Conservation (phyloP, 1,140 invertebrate genomes). For the Diploscapter pachys region DNA sequence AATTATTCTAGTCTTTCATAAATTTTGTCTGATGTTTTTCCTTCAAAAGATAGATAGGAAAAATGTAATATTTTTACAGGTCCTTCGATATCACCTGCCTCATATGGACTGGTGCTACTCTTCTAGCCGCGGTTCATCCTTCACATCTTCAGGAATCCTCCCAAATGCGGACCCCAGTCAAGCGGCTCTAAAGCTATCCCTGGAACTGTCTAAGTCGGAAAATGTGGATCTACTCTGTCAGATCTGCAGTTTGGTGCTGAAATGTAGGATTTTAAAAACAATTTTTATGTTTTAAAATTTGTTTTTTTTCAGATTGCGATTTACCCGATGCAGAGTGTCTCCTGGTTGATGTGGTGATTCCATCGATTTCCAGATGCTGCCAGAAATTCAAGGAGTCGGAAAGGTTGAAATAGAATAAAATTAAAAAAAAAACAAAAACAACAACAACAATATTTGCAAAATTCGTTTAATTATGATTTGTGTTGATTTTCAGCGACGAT, state of each 20-base stretch:
- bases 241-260: too few relatives aligned
- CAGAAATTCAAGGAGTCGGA: not conserved
- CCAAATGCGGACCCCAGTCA: too few relatives aligned
- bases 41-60: not conserved
- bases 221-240: too few relatives aligned
- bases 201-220: too few relatives aligned
- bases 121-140: too few relatives aligned
- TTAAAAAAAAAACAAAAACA: not conserved
- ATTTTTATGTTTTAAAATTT: not conserved
- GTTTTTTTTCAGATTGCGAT: not conserved
- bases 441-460: not conserved
- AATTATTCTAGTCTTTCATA: not conserved
- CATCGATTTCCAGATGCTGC: not conserved
- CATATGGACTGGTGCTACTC: not conserved
- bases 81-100: constrained; percentile 10
- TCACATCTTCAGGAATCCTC: too few relatives aligned
- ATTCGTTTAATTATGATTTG: not conserved
- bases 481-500: not conserved
- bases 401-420: not conserved
- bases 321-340: not conserved
- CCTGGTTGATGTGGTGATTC: not conserved
- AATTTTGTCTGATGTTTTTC: not conserved
- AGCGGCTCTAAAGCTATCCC: too few relatives aligned
- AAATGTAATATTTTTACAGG: constrained; percentile 4
- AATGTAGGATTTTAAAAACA: not conserved